Conservation (phyloP, 64 coral and sea anemone genomes). For the Cladopsammia gracilis region DNA sequence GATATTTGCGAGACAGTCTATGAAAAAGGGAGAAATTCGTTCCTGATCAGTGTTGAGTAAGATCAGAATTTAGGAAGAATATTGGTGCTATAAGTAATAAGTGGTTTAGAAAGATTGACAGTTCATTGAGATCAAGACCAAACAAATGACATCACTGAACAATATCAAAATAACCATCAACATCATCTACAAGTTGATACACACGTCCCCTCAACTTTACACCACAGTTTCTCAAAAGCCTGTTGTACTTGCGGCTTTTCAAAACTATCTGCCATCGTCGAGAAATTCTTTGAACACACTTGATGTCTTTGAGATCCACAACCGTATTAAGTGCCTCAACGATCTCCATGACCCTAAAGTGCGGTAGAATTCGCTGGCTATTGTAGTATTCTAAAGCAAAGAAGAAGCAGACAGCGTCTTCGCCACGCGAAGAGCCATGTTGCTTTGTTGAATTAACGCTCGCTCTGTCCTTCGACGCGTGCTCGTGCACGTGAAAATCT, state of each 20-base stretch:
- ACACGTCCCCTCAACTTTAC: constrained; percentile 78
- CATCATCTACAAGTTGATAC: constrained; percentile 82
- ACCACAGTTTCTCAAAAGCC: constrained; percentile 48
- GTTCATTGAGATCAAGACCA: no score
- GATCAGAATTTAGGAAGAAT: no score
- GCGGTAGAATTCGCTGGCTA: constrained; percentile 75
- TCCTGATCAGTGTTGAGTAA: no score
- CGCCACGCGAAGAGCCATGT: not conserved
- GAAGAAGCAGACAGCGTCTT: constrained; percentile 84
- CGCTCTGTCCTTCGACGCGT: not conserved
- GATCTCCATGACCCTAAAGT: constrained; percentile 91
- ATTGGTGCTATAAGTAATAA: no score
- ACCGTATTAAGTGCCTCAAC: constrained; percentile 66
- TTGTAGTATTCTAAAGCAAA: constrained; percentile 86
- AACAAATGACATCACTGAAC: not conserved
- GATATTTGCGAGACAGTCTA: no score
- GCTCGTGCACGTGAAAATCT: not conserved
- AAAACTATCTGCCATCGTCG: constrained; percentile 91
- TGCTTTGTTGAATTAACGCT: not conserved
- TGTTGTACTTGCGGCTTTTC: constrained; percentile 64
- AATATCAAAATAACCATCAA: constrained; percentile 73
- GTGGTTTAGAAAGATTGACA: no score
- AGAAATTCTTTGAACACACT: constrained; percentile 84
- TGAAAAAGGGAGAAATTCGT: no score
- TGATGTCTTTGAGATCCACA: constrained; percentile 74